phyloP scores from a whole-genome alignment of 2,113 vertebrate species.

The Dicrurus megarhynchus region DNA sequence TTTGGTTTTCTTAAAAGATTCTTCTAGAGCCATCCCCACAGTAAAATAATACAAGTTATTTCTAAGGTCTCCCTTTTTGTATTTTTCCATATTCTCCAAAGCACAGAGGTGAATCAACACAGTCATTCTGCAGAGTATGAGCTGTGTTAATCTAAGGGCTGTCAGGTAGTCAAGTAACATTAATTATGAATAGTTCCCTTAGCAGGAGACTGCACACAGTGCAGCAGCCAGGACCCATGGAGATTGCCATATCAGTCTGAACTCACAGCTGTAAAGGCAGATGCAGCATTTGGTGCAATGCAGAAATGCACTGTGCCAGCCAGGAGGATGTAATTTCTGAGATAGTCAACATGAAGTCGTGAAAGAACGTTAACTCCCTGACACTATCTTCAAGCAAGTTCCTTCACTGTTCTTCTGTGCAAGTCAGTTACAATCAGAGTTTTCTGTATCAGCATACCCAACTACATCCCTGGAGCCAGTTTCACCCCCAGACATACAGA shows the following conservation, averaged over 20 bases:
- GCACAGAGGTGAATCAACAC: neutral
- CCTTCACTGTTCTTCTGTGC: neutral
- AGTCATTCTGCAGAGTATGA: neutral
- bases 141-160: neutral
- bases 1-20: neutral
- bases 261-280: neutral
- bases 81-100: neutral
- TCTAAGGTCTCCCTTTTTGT: neutral
- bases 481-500: neutral
- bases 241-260: neutral
- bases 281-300: slow-evolving; percentile 7
- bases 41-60: neutral
- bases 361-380: neutral
- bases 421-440: neutral
- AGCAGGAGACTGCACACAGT: neutral
- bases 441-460: neutral
- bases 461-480: neutral
- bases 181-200: neutral
- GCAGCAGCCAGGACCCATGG: neutral
- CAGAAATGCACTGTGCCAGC: neutral
- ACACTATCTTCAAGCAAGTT: neutral
- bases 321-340: neutral
- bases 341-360: neutral
- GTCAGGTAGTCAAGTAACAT: neutral
- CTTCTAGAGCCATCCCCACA: neutral